Conservation (phyloP, 1,140 invertebrate species). For the Sycophaga agraensis region DNA sequence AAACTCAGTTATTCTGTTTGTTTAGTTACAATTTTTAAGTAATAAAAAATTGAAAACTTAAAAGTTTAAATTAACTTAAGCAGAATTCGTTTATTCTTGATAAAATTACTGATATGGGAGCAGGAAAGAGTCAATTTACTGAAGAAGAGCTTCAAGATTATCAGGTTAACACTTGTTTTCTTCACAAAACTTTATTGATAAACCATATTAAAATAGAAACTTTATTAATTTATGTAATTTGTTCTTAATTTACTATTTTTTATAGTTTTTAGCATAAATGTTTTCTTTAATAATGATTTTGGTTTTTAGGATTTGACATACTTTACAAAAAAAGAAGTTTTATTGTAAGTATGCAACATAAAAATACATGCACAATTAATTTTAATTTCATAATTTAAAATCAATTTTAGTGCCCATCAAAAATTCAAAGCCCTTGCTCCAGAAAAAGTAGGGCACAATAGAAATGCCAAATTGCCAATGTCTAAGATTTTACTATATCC, state of each 20-base stretch:
- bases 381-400: constrained; percentile 13
- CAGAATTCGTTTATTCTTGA: no score
- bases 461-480: constrained; percentile 83
- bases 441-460: constrained; percentile 80
- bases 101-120: no score
- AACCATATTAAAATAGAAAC: no score
- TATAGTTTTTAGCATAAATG: background rate
- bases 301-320: constrained; percentile 82
- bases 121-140: constrained; percentile 78
- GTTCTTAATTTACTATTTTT: no score
- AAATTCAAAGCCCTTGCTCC: constrained; percentile 83
- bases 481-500: constrained; percentile 78
- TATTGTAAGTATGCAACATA: constrained; percentile 72
- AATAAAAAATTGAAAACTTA: no score
- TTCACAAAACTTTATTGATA: no score
- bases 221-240: background rate
- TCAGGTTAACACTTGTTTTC: no score
- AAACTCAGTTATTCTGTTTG: no score
- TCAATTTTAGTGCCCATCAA: constrained; percentile 74
- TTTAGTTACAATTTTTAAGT: no score
- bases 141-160: constrained; percentile 89
- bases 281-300: constrained; percentile 27
- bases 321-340: constrained; percentile 87
- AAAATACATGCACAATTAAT: background rate
- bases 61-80: no score